Conservation (phyloP, 1,140 invertebrate genomes). For the Stegodyphus mimosarum region DNA sequence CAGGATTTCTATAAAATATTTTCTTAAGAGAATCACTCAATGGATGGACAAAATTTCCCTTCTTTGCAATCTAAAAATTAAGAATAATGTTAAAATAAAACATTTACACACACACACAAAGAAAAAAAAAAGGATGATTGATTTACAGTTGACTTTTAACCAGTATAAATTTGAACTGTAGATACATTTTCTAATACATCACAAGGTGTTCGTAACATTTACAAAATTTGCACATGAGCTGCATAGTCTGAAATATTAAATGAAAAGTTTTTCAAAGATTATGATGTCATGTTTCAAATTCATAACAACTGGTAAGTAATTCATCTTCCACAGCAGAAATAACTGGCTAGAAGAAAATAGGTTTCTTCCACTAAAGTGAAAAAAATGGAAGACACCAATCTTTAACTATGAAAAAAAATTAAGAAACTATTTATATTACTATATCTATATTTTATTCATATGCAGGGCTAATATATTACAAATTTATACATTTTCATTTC, state of each 20-base stretch:
- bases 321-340: too few species aligned
- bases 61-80: slow-evolving; percentile 80
- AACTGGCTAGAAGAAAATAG: too few species aligned
- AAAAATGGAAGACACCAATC: too few species aligned
- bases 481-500: too few species aligned
- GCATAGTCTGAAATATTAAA: neutral
- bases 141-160: neutral
- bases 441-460: too few species aligned
- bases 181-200: neutral
- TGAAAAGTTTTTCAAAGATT: too few species aligned
- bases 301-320: too few species aligned
- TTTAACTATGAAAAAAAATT: too few species aligned
- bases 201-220: neutral
- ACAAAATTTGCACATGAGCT: neutral
- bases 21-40: neutral
- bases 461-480: too few species aligned
- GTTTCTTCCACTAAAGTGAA: too few species aligned
- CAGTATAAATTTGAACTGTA: neutral
- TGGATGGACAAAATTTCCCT: slow-evolving; percentile 80
- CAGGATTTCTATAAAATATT: slow-evolving; percentile 76
- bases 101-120: neutral
- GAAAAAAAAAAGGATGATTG: neutral
- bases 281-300: too few species aligned
- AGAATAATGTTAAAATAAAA: slow-evolving; percentile 64
- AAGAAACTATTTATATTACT: too few species aligned